A percentile compares a stretch with the other conserved stretches of the same genome.
phyloP scores from a whole-genome alignment of 2,888 invertebrate species.

The Ectobius pallidus region DNA sequence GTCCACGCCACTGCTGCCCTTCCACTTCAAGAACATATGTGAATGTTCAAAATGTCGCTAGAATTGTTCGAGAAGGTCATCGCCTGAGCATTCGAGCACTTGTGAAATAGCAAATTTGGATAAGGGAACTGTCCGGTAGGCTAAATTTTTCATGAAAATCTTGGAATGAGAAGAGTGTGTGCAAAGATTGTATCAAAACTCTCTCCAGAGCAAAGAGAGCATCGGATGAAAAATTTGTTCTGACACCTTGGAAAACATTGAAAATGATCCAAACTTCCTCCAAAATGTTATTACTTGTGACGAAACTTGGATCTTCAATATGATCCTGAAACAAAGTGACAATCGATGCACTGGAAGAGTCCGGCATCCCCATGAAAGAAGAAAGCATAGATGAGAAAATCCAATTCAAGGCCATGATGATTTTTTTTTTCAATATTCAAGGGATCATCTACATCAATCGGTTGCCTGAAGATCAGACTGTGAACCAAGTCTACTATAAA shows the following conservation, averaged over 20 bases:
- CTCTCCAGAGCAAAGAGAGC: background rate
- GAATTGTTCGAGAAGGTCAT: background rate
- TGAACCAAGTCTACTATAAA: background rate
- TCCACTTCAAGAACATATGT: too few relatives aligned
- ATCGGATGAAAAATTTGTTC: background rate
- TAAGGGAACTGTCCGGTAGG: too few relatives aligned
- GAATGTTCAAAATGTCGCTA: too few relatives aligned
- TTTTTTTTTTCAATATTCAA: conserved; percentile 4
- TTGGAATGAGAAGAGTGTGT: too few relatives aligned
- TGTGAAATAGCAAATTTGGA: too few relatives aligned
- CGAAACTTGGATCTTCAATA: background rate
- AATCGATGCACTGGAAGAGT: conserved; percentile 13
- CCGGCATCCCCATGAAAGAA: background rate
- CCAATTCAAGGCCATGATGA: conserved; percentile 1
- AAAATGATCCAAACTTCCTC: background rate
- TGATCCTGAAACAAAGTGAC: background rate
- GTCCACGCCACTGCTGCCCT: too few relatives aligned
- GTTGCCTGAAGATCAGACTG: background rate
- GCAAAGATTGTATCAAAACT: background rate
- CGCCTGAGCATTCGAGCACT: background rate
- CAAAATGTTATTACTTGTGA: background rate
- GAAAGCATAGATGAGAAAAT: conserved; percentile 1
- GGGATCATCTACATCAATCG: background rate
- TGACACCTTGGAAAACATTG: background rate
- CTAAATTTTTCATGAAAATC: too few relatives aligned